Conservation (phyloP, 2,888 invertebrate genomes). For the Hyles lineata region DNA sequence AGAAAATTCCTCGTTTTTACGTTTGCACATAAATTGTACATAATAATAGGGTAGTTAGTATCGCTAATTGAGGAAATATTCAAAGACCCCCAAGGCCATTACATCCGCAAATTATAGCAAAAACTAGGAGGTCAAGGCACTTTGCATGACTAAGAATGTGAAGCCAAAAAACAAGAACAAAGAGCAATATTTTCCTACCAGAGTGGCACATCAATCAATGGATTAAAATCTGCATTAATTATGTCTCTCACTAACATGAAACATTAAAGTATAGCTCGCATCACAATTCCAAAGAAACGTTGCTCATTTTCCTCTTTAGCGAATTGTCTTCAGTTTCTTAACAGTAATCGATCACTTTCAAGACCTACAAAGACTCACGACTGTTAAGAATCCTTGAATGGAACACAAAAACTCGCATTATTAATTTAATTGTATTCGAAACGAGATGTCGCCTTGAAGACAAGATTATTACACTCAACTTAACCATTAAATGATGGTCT, state of each 20-base stretch:
- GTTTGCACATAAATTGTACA: constrained; percentile 18
- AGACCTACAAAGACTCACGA: constrained; percentile 45
- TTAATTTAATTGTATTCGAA: constrained; percentile 74
- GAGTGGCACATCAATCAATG: constrained; percentile 47
- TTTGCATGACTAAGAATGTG: constrained; percentile 65
- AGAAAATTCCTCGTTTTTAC: constrained; percentile 19
- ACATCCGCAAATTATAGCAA: constrained; percentile 70
- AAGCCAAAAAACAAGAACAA: constrained; percentile 65
- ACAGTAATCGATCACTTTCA: constrained; percentile 49
- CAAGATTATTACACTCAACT: constrained; percentile 64
- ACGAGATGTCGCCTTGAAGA: constrained; percentile 77
- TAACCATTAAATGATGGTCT: constrained; percentile 61
- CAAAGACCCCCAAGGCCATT: constrained; percentile 68
- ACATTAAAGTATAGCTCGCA: constrained; percentile 12
- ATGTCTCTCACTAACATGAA: constrained; percentile 15
- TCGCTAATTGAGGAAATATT: constrained; percentile 76
- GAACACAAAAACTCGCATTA: constrained; percentile 74
- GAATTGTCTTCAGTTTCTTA: constrained; percentile 43
- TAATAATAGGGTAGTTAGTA: constrained; percentile 43
- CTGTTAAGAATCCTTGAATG: constrained; percentile 69
- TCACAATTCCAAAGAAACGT: constrained; percentile 21
- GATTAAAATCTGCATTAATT: constrained; percentile 37
- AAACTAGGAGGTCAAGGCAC: constrained; percentile 73
- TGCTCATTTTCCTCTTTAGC: constrained; percentile 28
- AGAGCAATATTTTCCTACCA: constrained; percentile 55